Conservation (phyloP, 2,113 vertebrate genomes). For the Oreochromis aureus region DNA sequence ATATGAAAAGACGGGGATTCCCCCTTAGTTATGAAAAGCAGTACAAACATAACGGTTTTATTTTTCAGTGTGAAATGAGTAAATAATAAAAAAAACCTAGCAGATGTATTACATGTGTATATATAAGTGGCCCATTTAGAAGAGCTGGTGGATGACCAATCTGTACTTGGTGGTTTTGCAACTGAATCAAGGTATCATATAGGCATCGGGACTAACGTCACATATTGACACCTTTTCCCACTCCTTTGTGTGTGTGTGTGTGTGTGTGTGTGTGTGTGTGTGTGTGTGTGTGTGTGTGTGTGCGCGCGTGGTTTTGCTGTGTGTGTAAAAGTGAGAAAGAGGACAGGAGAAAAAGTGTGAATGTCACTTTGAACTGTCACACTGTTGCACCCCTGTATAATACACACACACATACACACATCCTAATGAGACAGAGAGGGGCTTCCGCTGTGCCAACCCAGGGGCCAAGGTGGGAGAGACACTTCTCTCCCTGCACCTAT, state of each 20-base stretch:
- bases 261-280: constrained; percentile 64
- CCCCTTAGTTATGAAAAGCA: not conserved
- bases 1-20: not conserved
- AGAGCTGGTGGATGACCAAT: not conserved
- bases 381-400: constrained; percentile 46
- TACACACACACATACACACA: constrained; percentile 24
- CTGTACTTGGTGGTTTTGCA: not conserved
- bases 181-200: not conserved
- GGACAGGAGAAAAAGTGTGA: constrained; percentile 66
- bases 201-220: constrained; percentile 30
- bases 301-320: constrained; percentile 55
- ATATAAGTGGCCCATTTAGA: not conserved
- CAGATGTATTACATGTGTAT: not conserved
- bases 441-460: constrained; percentile 79
- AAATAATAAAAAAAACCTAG: not conserved
- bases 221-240: constrained; percentile 40
- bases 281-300: constrained; percentile 58
- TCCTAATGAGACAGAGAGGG: constrained; percentile 80
- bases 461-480: constrained; percentile 79
- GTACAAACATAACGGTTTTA: not conserved
- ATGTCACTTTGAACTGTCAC: constrained; percentile 83
- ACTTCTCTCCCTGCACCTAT: constrained; percentile 66
- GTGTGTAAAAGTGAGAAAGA: constrained; percentile 67
- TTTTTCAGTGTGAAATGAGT: not conserved
- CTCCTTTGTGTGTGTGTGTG: constrained; percentile 43